Percentiles rank a stretch among this genome's conserved stretches.
Conservation (phyloP, 1,140 invertebrate species). For the Aphidius ervi region DNA sequence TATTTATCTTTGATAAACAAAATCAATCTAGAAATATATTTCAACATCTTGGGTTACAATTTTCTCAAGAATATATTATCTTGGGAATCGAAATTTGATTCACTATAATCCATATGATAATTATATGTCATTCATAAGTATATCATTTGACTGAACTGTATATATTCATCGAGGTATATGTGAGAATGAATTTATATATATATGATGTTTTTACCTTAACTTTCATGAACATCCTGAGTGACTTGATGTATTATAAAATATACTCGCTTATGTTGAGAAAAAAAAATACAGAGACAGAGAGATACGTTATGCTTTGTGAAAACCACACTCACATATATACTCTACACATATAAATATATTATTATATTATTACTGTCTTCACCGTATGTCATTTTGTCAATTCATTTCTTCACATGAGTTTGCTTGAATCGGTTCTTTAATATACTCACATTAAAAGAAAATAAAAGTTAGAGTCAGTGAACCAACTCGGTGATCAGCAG, state of each 20-base stretch:
- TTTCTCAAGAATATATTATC: not conserved
- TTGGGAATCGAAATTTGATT: constrained; percentile 18
- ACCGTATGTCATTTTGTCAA: constrained; percentile 9
- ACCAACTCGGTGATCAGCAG: not conserved
- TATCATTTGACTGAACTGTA: constrained; percentile 16
- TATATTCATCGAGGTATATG: not conserved
- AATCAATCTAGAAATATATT: not conserved
- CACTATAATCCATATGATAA: not conserved
- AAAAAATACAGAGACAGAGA: not conserved
- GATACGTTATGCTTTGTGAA: constrained; percentile 31
- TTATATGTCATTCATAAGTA: constrained; percentile 14
- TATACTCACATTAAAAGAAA: not conserved
- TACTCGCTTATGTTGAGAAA: constrained; percentile 1
- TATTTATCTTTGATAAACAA: not conserved
- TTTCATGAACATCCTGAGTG: constrained; percentile 32
- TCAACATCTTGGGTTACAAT: constrained; percentile 6
- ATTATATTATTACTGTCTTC: constrained; percentile 3
- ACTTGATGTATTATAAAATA: constrained; percentile 26
- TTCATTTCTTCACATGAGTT: constrained; percentile 14
- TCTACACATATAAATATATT: constrained; percentile 17
- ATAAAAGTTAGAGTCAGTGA: not conserved
- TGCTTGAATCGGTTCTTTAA: not conserved
- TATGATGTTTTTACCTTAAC: constrained; percentile 31
- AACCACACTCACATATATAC: constrained; percentile 23
- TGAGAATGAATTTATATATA: constrained; percentile 33